phyloP scores from a whole-genome alignment of 2,797 vertebrate genomes.

The Sparus aurata region DNA sequence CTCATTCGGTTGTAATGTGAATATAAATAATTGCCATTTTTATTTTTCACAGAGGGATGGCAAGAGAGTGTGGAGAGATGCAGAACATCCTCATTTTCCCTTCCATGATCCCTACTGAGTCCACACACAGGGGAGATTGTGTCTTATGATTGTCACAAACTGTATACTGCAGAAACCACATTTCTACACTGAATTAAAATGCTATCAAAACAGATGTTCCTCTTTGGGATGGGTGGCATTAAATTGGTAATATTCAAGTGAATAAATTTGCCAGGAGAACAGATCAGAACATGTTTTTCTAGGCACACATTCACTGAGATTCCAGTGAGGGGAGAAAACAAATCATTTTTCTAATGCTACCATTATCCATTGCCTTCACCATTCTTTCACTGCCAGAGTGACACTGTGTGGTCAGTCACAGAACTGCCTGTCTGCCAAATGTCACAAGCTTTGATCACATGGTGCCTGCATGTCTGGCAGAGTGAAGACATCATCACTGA shows the following conservation, averaged over 20 bases:
- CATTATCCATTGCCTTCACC: neutral
- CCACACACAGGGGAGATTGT: neutral
- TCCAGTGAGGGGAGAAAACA: neutral
- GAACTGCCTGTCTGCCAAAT: constrained; percentile 22
- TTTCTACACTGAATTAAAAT: neutral
- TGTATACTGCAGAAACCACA: neutral
- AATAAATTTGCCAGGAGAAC: neutral
- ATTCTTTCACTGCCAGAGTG: constrained; percentile 23
- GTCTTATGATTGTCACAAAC: neutral
- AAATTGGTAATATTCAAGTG: neutral
- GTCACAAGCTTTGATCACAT: neutral
- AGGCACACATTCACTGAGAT: neutral
- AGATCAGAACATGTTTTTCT: neutral
- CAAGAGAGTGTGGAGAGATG: constrained; percentile 82
- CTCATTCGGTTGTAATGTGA: neutral
- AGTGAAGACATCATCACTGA: neutral
- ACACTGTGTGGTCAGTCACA: constrained; percentile 51
- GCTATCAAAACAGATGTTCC: neutral
- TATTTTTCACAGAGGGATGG: constrained; percentile 72
- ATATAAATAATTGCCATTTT: neutral
- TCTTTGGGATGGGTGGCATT: neutral
- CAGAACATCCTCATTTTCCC: constrained; percentile 84
- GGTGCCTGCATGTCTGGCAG: neutral
- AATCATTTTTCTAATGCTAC: neutral
- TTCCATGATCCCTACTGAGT: constrained; percentile 81